A percentile compares a stretch with the other conserved stretches of the same genome.
These are phyloP conservation scores for Nannoperca australis DNA, from an alignment of 2,797 vertebrate genomes.

Conservation along the genomic window DNA sequence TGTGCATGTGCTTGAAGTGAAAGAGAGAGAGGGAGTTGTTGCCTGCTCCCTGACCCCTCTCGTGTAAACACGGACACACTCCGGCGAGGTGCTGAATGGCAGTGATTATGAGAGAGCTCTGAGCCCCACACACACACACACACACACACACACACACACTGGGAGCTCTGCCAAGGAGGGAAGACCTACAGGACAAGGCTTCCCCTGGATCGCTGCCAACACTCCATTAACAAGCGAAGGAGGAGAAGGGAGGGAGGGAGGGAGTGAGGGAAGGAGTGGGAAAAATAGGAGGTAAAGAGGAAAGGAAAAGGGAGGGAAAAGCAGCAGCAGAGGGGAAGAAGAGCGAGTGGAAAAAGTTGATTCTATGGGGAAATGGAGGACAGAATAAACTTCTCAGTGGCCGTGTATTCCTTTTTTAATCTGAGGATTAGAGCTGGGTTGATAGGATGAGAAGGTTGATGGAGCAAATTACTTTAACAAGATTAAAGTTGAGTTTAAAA, in stretches of 20 bases:
- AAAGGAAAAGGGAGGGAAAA: constrained; percentile 29
- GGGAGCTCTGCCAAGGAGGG: constrained; percentile 84
- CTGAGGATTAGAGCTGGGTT: constrained; percentile 47
- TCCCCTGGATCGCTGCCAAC: constrained; percentile 82
- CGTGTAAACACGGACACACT: constrained; percentile 88
- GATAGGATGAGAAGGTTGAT: constrained; percentile 36
- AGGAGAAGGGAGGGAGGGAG: constrained; percentile 29
- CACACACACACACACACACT: constrained; percentile 55
- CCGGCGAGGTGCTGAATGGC: constrained; percentile 82
- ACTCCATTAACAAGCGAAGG: constrained; percentile 70
- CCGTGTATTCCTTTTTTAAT: constrained; percentile 51
- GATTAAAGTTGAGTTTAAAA: constrained; percentile 50
- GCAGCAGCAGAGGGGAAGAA: constrained; percentile 11
- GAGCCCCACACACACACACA: constrained; percentile 48
- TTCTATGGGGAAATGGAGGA: constrained; percentile 18
- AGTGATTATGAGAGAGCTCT: constrained; percentile 79
- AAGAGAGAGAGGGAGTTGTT: constrained; percentile 72
- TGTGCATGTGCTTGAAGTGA: constrained; percentile 43
- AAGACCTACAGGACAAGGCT: constrained; percentile 83
- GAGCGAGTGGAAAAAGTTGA: constrained; percentile 5
- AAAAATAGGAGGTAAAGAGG: constrained; percentile 32
- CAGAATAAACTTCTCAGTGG: constrained; percentile 36
- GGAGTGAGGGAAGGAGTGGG: constrained; percentile 27
- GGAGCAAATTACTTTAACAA: constrained; percentile 50
- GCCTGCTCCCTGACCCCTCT: constrained; percentile 86